These are phyloP conservation scores for Ceyx erithaca DNA, from an alignment of 2,797 vertebrate species.

Conservation along the genomic window DNA sequence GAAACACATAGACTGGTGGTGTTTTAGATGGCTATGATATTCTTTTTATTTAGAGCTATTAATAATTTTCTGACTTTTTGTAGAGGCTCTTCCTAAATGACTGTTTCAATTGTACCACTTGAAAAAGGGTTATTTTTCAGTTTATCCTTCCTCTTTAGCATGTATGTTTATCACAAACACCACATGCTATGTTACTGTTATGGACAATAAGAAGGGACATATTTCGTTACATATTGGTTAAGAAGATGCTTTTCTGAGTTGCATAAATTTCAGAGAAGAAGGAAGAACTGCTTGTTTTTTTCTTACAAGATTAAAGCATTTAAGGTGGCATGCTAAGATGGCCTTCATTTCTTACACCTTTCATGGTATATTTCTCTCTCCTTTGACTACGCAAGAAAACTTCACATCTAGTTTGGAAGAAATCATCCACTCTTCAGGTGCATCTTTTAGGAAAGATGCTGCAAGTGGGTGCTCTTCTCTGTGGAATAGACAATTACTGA, in stretches of 20 bases:
- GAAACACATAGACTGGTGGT: background rate
- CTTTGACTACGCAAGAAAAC: background rate
- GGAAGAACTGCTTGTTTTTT: background rate
- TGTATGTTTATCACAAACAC: background rate
- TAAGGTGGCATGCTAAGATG: background rate
- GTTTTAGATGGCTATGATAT: background rate
- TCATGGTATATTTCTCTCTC: background rate
- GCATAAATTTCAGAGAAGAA: background rate
- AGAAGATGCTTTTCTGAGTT: background rate
- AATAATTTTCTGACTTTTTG: background rate
- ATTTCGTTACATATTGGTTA: background rate
- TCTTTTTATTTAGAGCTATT: background rate
- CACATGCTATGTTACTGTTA: background rate
- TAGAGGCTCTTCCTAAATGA: background rate
- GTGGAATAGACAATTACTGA: background rate
- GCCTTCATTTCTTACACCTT: background rate
- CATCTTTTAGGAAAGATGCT: background rate
- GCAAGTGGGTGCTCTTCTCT: background rate
- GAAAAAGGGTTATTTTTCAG: background rate
- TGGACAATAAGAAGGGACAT: background rate
- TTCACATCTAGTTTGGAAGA: background rate
- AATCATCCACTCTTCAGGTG: background rate
- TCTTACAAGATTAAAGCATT: background rate
- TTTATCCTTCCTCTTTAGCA: background rate
- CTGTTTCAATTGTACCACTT: background rate